A percentile compares a stretch with the other conserved stretches of the same genome.
Evolutionary conservation across 1,140 invertebrate genomes (phyloP).

Genomic region (Ceratoteleas bidentatus): DNA sequence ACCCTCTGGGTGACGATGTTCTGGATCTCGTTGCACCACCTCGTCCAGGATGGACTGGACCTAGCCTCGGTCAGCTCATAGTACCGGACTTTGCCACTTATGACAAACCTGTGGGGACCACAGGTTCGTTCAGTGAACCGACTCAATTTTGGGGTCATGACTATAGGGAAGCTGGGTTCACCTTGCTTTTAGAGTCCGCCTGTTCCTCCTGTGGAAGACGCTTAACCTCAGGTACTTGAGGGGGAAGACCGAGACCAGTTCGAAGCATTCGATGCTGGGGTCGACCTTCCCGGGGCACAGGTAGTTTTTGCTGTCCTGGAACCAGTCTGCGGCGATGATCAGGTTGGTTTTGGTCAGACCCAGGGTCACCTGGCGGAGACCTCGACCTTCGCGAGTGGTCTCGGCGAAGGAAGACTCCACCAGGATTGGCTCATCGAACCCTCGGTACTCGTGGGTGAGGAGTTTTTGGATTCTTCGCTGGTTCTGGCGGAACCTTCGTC

Average conservation of each 20-base stretch:
- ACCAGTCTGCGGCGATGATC: slow-evolving; percentile 82
- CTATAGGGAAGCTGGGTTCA: slow-evolving; percentile 41
- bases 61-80: slow-evolving; percentile 73
- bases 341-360: slow-evolving; percentile 83
- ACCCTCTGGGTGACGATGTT: slow-evolving; percentile 73
- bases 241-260: slow-evolving; percentile 83
- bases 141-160: no score
- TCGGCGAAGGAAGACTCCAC: slow-evolving; percentile 85
- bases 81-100: slow-evolving; percentile 72
- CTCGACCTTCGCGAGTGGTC: slow-evolving; percentile 83
- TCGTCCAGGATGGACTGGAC: slow-evolving; percentile 79
- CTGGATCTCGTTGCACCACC: slow-evolving; percentile 82
- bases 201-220: slow-evolving; percentile 81
- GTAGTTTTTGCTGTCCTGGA: slow-evolving; percentile 72
- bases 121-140: no score
- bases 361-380: slow-evolving; percentile 83
- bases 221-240: slow-evolving; percentile 82
- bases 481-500: slow-evolving; percentile 57
- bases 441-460: slow-evolving; percentile 82
- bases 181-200: slow-evolving; percentile 83
- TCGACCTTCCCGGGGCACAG: slow-evolving; percentile 77
- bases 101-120: slow-evolving; percentile 50
- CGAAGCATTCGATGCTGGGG: slow-evolving; percentile 82
- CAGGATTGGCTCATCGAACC: slow-evolving; percentile 83
- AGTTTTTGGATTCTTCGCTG: slow-evolving; percentile 83